These are phyloP conservation scores for Hyperoplus immaculatus DNA, from an alignment of 2,797 vertebrate genomes.

Conservation along the genomic window DNA sequence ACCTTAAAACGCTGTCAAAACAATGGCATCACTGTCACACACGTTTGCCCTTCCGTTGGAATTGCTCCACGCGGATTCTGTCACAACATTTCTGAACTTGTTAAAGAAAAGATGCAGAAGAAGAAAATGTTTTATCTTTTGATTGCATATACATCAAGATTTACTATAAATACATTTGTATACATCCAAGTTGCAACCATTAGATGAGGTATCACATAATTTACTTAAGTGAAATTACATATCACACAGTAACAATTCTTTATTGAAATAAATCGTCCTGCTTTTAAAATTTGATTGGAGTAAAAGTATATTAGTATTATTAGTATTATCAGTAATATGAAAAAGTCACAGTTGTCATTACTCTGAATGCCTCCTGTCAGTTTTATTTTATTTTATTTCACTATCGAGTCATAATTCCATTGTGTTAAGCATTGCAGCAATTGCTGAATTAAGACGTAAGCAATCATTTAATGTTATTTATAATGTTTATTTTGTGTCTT, in stretches of 20 bases:
- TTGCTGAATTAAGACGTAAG: background rate
- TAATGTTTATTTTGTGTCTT: background rate
- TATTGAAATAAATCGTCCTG: background rate
- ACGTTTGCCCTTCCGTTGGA: constrained; percentile 37
- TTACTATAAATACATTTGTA: background rate
- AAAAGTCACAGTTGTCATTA: background rate
- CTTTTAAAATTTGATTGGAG: background rate
- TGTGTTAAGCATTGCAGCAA: background rate
- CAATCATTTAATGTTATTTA: background rate
- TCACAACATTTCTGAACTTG: constrained; percentile 51
- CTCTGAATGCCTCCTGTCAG: background rate
- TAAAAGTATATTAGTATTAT: background rate
- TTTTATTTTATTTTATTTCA: too few species aligned
- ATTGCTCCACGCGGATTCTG: constrained; percentile 58
- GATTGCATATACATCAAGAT: background rate
- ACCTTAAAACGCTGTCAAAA: constrained; percentile 70
- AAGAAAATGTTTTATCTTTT: constrained; percentile 14
- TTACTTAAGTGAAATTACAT: background rate
- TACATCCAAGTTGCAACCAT: constrained; percentile 4
- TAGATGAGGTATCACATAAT: background rate
- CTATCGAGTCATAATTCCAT: background rate
- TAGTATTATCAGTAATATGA: background rate
- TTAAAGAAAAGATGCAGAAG: constrained; percentile 15
- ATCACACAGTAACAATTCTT: background rate
- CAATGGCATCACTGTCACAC: constrained; percentile 53